Base-by-base conservation (phyloP, 2,888 invertebrate species). In the Lasioglossum marginatum region DNA sequence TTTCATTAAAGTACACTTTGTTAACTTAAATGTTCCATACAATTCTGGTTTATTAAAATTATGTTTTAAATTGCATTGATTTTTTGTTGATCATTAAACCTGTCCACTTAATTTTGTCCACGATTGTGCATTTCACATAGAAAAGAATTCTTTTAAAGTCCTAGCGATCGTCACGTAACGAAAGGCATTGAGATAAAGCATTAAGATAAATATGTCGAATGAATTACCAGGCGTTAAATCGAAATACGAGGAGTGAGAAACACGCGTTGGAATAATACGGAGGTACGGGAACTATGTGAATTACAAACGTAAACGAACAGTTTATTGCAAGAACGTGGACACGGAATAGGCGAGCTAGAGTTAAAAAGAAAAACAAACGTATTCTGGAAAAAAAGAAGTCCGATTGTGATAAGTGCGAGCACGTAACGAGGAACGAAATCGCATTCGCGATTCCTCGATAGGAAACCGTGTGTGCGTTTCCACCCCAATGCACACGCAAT, bases 351-450 rank as follows among this genome's bases (percentile, higher is more conserved):
- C 27, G 27, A 63, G 14, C 12, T 27, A 27, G 5, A 27, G 60
- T 63, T 63, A 63, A 63, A 63, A 31, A 63, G n/a, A 63, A 63
- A 5, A 31, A 31, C 60, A 63, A 63, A 63, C 27, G 16, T 63
- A 31, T 31, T 16, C 60, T 27, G 4, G 27, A 31, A 27, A 63
- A 31, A 63, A 52, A 52, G 8, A 52, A 52, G 23, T 27, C 60
- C 14, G 60, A 63, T 63, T 63, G 31, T 63, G 60, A 63, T 63
- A 63, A 63, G 60, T 63, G 16, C 60, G 60, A 63, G 27, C 60
- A 63, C 60, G 60, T 63, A 63, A 63, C 60, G 16, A 63, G 60
- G 27, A 63, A 27, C 60, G 66, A 16, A 23, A 37, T 40, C 3
- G 12, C 12, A n/a, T 37, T 37, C 37, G 37, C 19, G 34, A 68